These are phyloP conservation scores for Hartigia nigra DNA, from an alignment of 2,888 invertebrate genomes.

Conservation along the genomic window DNA sequence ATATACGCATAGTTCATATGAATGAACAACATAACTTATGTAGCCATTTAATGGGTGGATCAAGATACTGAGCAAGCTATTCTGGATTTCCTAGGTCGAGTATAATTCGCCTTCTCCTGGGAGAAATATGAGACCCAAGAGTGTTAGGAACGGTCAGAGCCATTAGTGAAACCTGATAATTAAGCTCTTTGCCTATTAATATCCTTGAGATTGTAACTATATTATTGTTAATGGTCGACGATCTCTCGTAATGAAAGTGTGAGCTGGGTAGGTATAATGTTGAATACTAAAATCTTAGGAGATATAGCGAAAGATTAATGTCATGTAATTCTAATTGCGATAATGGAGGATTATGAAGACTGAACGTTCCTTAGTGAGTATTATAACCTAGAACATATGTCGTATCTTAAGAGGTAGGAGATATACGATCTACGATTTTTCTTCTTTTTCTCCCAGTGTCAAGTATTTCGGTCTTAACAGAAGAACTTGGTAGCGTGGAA, in stretches of 20 bases:
- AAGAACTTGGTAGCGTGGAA: not conserved
- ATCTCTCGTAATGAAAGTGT: not conserved
- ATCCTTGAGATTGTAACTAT: not conserved
- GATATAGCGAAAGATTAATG: not conserved
- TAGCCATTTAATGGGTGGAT: not conserved
- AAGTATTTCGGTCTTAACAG: not conserved
- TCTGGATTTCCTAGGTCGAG: not conserved
- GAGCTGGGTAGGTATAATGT: not conserved
- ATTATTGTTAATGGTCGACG: not conserved
- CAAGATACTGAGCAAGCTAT: not conserved
- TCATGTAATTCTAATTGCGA: not conserved
- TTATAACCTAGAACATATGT: not conserved
- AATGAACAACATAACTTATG: not conserved
- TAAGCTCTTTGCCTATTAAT: not conserved
- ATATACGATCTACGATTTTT: not conserved
- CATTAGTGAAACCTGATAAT: slow-evolving; percentile 4
- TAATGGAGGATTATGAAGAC: not conserved
- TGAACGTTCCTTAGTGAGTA: not conserved
- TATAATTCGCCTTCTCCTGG: not conserved
- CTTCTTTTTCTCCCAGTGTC: not conserved
- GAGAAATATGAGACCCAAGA: not conserved
- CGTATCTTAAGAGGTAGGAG: not conserved
- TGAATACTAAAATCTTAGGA: not conserved
- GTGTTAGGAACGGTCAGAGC: slow-evolving; percentile 2
- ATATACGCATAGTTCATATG: not conserved